A percentile compares a stretch with the other conserved stretches of the same genome.
Conservation (phyloP, 1,140 invertebrate species). For the Thaumatotibia leucotreta region DNA sequence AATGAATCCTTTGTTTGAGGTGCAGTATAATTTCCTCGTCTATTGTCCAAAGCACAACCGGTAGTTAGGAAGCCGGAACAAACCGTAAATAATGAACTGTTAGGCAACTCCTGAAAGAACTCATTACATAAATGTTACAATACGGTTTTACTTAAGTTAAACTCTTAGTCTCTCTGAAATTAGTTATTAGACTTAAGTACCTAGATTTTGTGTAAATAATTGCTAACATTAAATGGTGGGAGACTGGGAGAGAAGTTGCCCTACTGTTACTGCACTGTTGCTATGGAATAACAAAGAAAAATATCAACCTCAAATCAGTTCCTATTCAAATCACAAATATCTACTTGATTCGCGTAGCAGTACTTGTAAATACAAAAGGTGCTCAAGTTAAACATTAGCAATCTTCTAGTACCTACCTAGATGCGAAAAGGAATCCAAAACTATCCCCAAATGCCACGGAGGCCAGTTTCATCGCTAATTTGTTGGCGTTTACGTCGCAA, state of each 20-base stretch:
- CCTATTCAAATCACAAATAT: too few relatives aligned
- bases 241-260: too few relatives aligned
- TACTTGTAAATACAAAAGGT: too few relatives aligned
- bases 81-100: neutral
- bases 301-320: too few relatives aligned
- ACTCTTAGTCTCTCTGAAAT: neutral
- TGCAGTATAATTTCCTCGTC: conserved; percentile 4
- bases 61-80: neutral
- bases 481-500: neutral
- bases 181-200: too few relatives aligned
- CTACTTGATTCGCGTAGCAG: too few relatives aligned
- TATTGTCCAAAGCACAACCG: neutral
- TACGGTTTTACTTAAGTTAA: neutral
- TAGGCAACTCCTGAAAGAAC: neutral
- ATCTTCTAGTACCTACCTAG: neutral
- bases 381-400: too few relatives aligned
- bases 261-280: too few relatives aligned
- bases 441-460: neutral
- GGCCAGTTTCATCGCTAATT: neutral
- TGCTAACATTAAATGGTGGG: too few relatives aligned
- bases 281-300: too few relatives aligned
- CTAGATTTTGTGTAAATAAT: too few relatives aligned
- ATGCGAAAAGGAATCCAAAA: neutral
- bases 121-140: neutral
- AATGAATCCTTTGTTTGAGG: conserved; percentile 3